phyloP scores from a whole-genome alignment of 1,140 invertebrate species.

The Tenebrio molitor region DNA sequence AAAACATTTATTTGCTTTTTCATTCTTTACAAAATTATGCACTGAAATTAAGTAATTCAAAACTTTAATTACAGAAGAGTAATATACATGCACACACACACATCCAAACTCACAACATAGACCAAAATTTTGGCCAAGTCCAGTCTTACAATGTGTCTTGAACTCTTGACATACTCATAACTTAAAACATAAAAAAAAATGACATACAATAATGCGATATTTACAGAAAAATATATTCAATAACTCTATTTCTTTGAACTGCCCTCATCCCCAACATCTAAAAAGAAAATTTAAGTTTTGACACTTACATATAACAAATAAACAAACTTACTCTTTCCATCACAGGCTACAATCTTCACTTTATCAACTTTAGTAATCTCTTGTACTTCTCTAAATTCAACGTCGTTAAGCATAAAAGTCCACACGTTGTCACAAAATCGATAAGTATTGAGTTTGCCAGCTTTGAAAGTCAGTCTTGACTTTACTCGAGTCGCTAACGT shows the following conservation, averaged over 20 bases:
- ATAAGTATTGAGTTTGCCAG: constrained; percentile 97
- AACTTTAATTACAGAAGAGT: too few species aligned
- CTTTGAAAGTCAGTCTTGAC: constrained; percentile 94
- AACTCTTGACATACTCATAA: too few species aligned
- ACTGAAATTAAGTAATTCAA: too few species aligned
- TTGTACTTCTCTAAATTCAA: constrained; percentile 97
- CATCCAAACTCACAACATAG: too few species aligned
- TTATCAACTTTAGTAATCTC: constrained; percentile 96
- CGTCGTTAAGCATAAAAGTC: constrained; percentile 99
- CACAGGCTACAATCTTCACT: constrained; percentile 99
- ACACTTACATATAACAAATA: constrained; percentile 13
- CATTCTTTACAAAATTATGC: too few species aligned
- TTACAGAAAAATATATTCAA: constrained; percentile 24
- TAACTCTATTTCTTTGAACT: constrained; percentile 55
- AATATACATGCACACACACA: too few species aligned
- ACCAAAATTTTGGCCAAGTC: too few species aligned
- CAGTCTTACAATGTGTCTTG: constrained; percentile 1
- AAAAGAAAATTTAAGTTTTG: constrained; percentile 41
- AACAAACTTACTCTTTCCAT: constrained; percentile 90
- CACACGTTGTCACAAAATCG: constrained; percentile 99
- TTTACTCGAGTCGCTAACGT: constrained; percentile 94
- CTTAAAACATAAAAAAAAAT: neutral
- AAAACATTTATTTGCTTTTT: too few species aligned
- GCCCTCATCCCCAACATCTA: constrained; percentile 57
- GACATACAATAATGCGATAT: neutral